These are phyloP conservation scores for Gnathonemus echidnorhynchus DNA, from an alignment of 2,113 vertebrate species.

Conservation along the genomic window DNA sequence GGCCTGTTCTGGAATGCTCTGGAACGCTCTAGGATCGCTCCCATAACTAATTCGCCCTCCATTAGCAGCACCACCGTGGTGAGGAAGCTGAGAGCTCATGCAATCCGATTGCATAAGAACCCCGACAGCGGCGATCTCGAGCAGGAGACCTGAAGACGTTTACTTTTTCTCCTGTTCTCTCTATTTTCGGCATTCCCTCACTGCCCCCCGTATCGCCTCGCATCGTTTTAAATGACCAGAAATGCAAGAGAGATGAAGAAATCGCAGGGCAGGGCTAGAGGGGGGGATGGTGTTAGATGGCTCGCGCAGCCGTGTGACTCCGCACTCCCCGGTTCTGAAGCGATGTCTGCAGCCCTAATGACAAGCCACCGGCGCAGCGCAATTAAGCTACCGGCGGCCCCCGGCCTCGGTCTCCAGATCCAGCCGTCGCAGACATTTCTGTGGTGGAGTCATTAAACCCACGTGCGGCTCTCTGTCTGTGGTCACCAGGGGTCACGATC, in stretches of 20 bases:
- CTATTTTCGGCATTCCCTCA: not conserved
- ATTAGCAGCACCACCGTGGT: not conserved
- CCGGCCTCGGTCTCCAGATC: constrained; percentile 75
- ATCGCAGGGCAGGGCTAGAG: not conserved
- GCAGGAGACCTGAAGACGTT: not conserved
- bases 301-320: not conserved
- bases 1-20: not conserved
- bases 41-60: not conserved
- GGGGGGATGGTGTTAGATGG: not conserved
- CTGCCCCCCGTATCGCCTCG: not conserved
- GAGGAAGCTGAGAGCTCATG: not conserved
- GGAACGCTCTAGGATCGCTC: not conserved
- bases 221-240: not conserved
- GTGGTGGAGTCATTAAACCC: constrained; percentile 99
- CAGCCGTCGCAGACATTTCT: constrained; percentile 99
- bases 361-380: constrained; percentile 54
- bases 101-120: not conserved
- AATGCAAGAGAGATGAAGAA: not conserved
- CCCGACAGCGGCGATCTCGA: not conserved
- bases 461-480: constrained; percentile 99
- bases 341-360: not conserved
- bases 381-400: constrained; percentile 78
- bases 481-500: constrained; percentile 99
- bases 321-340: not conserved
- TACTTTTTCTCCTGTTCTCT: not conserved